These are phyloP conservation scores for Megaceryle maxima DNA, from an alignment of 2,113 vertebrate genomes.

Conservation along the genomic window DNA sequence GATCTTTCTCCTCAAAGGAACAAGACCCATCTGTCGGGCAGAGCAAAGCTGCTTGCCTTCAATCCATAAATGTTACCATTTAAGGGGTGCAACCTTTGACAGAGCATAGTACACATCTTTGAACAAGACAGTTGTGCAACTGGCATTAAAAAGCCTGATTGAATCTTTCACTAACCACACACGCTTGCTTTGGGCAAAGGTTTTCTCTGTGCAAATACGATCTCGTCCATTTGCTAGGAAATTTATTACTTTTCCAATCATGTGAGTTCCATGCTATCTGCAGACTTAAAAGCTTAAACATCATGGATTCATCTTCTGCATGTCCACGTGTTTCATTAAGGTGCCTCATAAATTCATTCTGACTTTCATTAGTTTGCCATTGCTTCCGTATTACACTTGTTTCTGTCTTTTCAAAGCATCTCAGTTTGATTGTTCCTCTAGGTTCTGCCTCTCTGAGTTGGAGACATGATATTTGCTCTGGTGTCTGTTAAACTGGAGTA, in stretches of 20 bases:
- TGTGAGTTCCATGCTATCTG: background rate
- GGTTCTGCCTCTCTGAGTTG: background rate
- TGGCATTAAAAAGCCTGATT: background rate
- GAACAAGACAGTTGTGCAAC: constrained; percentile 7
- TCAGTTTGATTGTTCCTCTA: background rate
- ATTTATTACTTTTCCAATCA: constrained; percentile 18
- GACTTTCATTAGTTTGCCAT: constrained; percentile 43
- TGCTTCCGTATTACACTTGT: background rate
- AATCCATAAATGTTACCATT: background rate
- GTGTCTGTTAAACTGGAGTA: background rate
- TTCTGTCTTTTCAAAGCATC: background rate
- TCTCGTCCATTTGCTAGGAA: constrained; percentile 1
- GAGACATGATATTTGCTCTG: background rate
- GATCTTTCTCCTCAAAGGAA: constrained; percentile 28
- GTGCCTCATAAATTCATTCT: constrained; percentile 38
- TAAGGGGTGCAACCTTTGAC: constrained; percentile 3
- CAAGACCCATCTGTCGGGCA: constrained; percentile 22
- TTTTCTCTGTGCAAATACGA: constrained; percentile 30
- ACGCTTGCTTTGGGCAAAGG: background rate
- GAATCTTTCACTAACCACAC: background rate
- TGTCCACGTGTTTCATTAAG: constrained; percentile 4
- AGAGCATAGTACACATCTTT: background rate
- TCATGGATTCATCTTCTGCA: background rate
- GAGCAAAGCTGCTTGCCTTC: constrained; percentile 1
- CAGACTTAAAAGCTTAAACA: background rate